Conservation (phyloP, 2,113 vertebrate genomes). For the Procapra przewalskii region DNA sequence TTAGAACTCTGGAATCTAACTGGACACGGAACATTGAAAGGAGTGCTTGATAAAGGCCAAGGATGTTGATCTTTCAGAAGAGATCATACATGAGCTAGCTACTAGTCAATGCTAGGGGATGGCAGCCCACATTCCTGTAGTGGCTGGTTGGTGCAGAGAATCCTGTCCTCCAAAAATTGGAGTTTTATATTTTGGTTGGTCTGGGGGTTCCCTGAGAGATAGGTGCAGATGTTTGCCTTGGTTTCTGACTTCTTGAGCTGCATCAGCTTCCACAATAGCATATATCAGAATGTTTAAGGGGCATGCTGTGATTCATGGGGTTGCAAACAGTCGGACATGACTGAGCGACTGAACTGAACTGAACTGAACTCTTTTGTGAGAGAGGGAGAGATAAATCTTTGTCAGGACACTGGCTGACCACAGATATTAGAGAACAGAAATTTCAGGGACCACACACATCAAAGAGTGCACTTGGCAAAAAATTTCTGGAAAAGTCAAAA, state of each 20-base stretch:
- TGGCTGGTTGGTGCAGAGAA: neutral
- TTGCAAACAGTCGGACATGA: too few relatives aligned
- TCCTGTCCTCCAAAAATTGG: neutral
- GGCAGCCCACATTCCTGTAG: neutral
- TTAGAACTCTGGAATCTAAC: neutral
- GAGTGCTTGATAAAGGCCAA: neutral
- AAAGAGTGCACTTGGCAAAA: slow-evolving; percentile 9
- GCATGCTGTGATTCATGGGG: too few relatives aligned
- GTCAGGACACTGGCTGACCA: neutral
- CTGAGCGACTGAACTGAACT: neutral
- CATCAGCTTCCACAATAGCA: neutral
- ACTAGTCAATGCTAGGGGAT: neutral
- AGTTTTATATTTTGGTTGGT: neutral
- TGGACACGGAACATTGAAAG: neutral
- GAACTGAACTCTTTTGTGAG: neutral
- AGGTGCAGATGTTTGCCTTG: neutral
- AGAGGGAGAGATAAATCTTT: neutral
- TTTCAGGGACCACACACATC: neutral
- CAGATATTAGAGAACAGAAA: neutral
- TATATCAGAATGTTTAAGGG: neutral
- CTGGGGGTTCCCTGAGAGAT: neutral
- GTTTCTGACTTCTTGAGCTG: neutral
- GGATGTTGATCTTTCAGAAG: neutral
- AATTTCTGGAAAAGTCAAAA: neutral
- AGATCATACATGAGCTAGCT: neutral